phyloP scores from a whole-genome alignment of 2,888 invertebrate genomes.

The Eupithecia vulgata region DNA sequence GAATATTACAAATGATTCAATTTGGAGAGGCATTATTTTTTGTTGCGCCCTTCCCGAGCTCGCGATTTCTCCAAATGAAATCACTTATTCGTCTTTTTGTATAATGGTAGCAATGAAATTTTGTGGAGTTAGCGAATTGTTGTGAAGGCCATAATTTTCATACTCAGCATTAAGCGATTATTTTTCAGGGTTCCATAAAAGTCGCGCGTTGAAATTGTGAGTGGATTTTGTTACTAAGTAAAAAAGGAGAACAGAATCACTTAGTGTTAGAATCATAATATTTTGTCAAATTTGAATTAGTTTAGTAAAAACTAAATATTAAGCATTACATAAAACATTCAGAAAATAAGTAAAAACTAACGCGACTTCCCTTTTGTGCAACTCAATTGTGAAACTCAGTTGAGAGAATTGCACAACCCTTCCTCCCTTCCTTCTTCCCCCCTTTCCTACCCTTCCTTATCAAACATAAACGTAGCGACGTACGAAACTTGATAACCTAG shows the following conservation, averaged over 20 bases:
- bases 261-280: background rate
- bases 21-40: conserved; percentile 75
- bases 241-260: background rate
- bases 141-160: conserved; percentile 19
- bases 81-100: conserved; percentile 67
- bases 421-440: too few species aligned
- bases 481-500: background rate
- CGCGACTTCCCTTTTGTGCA: too few species aligned
- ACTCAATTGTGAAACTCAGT: too few species aligned
- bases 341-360: too few species aligned
- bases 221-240: background rate
- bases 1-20: conserved; percentile 81
- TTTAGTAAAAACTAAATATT: too few species aligned
- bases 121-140: conserved; percentile 41
- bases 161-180: conserved; percentile 10
- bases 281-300: too few species aligned
- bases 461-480: too few species aligned
- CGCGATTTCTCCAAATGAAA: conserved; percentile 68
- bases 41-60: conserved; percentile 61
- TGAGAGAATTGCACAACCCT: too few species aligned
- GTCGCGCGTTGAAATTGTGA: background rate
- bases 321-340: too few species aligned
- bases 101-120: conserved; percentile 62
- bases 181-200: conserved; percentile 5
- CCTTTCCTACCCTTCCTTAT: too few species aligned